Conservation (phyloP, 2,113 vertebrate species). For the Nothoprocta perdicaria region DNA sequence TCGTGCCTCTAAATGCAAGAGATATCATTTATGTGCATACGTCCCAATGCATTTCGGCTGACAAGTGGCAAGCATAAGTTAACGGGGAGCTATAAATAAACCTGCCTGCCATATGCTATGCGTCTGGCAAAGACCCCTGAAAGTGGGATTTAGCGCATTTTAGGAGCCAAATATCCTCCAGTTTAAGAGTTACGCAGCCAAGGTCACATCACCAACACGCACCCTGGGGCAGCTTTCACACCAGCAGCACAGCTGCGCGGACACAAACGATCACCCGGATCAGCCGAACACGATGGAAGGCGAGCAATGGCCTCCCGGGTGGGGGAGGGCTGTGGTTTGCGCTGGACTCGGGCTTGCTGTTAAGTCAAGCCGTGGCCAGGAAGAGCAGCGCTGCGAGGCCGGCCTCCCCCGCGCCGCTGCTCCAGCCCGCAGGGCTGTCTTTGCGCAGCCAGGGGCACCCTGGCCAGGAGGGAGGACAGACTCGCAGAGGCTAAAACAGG, state of each 20-base stretch:
- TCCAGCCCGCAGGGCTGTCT: not conserved
- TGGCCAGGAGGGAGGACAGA: not conserved
- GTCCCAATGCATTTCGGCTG: conserved; percentile 21
- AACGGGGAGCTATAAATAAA: conserved; percentile 57
- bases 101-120: conserved; percentile 18
- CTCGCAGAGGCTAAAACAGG: not conserved
- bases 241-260: not conserved
- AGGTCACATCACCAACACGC: not conserved
- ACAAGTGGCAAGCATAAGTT: conserved; percentile 35
- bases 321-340: not conserved
- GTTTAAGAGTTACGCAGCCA: conserved; percentile 26
- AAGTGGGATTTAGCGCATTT: conserved; percentile 40
- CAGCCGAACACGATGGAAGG: not conserved
- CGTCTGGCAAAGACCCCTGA: conserved; percentile 14
- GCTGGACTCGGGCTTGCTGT: not conserved
- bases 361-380: not conserved
- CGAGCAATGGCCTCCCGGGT: not conserved
- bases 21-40: not conserved
- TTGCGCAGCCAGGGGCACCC: not conserved
- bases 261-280: not conserved
- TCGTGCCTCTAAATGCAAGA: not conserved
- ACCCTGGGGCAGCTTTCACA: not conserved
- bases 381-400: not conserved
- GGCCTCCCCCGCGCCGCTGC: rapidly evolving
- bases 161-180: conserved; percentile 17